Evolutionary conservation across 2,797 vertebrate species (phyloP).

Genomic region (Labroides dimidiatus): DNA sequence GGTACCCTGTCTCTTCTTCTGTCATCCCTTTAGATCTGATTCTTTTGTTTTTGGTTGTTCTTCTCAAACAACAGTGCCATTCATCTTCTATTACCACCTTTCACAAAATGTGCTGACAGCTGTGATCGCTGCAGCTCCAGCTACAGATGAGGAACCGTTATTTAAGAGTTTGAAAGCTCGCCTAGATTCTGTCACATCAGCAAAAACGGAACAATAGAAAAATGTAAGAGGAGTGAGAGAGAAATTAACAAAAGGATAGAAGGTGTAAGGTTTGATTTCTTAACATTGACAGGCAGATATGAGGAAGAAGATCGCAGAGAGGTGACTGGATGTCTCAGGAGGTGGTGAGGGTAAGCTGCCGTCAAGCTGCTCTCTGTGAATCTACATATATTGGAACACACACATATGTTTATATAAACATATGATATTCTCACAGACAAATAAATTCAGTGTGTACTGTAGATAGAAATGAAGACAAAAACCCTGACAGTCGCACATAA

Average conservation of each 20-base stretch:
- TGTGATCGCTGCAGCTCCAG: not conserved
- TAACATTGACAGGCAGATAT: conserved; percentile 61
- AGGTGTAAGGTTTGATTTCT: conserved; percentile 41
- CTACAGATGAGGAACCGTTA: conserved; percentile 17
- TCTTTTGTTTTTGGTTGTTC: conserved; percentile 7
- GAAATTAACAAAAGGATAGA: conserved; percentile 43
- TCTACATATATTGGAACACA: no score
- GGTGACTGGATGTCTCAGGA: conserved; percentile 63
- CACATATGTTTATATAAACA: not conserved
- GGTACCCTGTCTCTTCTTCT: not conserved
- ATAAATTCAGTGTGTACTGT: conserved; percentile 32
- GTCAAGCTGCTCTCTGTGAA: conserved; percentile 46
- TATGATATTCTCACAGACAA: conserved; percentile 1
- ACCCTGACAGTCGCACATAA: conserved; percentile 17
- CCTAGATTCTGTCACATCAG: not conserved
- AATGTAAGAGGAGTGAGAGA: conserved; percentile 58
- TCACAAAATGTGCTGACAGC: conserved; percentile 18
- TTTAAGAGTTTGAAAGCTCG: conserved; percentile 9
- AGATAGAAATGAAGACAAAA: conserved; percentile 41
- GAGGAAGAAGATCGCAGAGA: conserved; percentile 61
- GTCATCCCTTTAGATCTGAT: conserved; percentile 7
- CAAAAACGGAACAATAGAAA: conserved; percentile 32
- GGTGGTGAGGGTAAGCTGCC: conserved; percentile 65
- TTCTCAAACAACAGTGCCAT: conserved; percentile 15
- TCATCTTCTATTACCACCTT: conserved; percentile 14